A percentile compares a stretch with the other conserved stretches of the same genome.
phyloP scores from a whole-genome alignment of 2,888 invertebrate species.

The Aphidius colemani region DNA sequence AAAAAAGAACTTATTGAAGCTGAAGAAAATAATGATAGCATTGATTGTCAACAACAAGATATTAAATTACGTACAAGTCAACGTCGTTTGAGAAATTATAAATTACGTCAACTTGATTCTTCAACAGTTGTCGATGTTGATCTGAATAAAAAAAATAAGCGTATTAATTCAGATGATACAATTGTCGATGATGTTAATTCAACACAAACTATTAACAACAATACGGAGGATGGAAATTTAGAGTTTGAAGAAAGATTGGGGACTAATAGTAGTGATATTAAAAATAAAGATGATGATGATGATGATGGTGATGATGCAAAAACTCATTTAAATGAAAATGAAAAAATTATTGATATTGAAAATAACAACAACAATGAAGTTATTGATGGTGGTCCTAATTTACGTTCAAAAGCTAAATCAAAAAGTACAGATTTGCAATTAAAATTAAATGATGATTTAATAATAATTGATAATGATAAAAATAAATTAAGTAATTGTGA shows the following conservation, averaged over 20 bases:
- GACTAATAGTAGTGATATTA: neutral
- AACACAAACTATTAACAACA: constrained; percentile 35
- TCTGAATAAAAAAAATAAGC: constrained; percentile 41
- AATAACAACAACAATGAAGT: constrained; percentile 53
- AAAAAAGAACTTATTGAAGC: constrained; percentile 48
- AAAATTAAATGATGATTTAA: constrained; percentile 27
- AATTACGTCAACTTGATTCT: constrained; percentile 64
- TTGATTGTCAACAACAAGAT: constrained; percentile 39
- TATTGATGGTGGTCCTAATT: constrained; percentile 48
- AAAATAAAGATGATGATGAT: constrained; percentile 31
- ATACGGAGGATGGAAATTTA: constrained; percentile 35
- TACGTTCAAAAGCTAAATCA: constrained; percentile 56
- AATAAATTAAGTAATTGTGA: constrained; percentile 23
- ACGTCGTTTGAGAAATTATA: constrained; percentile 70
- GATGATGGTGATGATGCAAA: constrained; percentile 32
- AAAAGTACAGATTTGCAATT: constrained; percentile 43
- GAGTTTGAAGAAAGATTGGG: neutral
- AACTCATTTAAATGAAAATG: constrained; percentile 25
- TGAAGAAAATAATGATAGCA: constrained; percentile 39
- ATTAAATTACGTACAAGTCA: constrained; percentile 45
- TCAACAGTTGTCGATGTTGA: constrained; percentile 43
- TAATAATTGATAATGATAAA: constrained; percentile 15
- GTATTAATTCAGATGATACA: constrained; percentile 47
- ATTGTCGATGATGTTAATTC: constrained; percentile 28
- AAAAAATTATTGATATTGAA: constrained; percentile 43